These are phyloP conservation scores for Melanchra persicariae DNA, from an alignment of 2,888 invertebrate species.

Conservation along the genomic window DNA sequence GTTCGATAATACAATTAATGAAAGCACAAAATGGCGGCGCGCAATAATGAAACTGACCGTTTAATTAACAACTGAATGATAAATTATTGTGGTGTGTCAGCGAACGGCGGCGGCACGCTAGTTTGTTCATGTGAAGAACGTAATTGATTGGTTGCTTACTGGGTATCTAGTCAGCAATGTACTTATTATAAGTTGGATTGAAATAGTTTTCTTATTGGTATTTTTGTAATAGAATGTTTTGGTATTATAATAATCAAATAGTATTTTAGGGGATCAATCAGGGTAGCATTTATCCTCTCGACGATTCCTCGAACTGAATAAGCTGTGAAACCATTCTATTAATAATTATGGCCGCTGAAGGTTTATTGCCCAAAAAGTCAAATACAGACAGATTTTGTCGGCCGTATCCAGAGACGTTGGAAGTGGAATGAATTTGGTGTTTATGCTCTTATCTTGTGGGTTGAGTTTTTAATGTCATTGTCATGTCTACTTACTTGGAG, in stretches of 20 bases:
- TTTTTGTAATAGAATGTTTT: constrained; percentile 2
- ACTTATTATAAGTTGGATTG: constrained; percentile 8
- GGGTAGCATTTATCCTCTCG: too few species aligned
- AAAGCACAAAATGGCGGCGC: constrained; percentile 36
- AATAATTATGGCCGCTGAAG: too few species aligned
- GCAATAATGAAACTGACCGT: constrained; percentile 51
- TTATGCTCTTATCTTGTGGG: background rate
- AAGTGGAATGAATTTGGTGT: background rate
- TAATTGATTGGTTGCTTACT: constrained; percentile 22
- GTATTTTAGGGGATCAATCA: too few species aligned
- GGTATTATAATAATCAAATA: background rate
- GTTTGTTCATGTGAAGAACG: constrained; percentile 12
- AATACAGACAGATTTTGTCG: too few species aligned
- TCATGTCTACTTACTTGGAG: background rate
- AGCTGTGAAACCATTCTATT: too few species aligned
- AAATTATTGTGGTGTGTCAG: constrained; percentile 41
- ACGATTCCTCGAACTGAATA: too few species aligned
- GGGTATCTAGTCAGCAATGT: background rate
- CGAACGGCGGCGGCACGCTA: background rate
- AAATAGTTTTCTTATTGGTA: background rate
- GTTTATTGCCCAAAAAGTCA: too few species aligned
- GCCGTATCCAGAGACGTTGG: too few species aligned
- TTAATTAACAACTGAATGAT: constrained; percentile 54
- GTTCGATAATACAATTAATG: constrained; percentile 34
- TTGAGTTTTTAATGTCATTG: background rate